Percentiles rank a stretch among this genome's conserved stretches.
These are phyloP conservation scores for Sebastes schlegelii DNA, from an alignment of 2,113 vertebrate genomes.

Conservation along the genomic window DNA sequence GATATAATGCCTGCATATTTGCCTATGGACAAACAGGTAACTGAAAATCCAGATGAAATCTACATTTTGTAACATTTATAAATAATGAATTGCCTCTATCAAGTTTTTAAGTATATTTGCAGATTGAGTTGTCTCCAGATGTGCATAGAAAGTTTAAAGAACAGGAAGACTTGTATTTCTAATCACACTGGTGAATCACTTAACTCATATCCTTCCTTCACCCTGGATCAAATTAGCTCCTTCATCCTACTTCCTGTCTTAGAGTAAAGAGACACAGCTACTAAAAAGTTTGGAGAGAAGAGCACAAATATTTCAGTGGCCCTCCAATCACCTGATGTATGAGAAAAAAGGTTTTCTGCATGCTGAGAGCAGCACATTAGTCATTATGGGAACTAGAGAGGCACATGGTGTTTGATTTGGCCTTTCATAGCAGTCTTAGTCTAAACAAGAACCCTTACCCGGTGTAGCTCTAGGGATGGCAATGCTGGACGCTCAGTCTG, in stretches of 20 bases:
- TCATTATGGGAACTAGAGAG: not conserved
- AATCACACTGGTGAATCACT: constrained; percentile 65
- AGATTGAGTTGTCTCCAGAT: constrained; percentile 33
- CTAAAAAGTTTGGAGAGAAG: constrained; percentile 8
- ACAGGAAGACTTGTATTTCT: constrained; percentile 69
- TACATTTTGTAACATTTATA: not conserved
- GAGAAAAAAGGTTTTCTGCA: not conserved
- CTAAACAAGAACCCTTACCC: no score
- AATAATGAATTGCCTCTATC: not conserved
- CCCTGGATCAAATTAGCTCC: constrained; percentile 30
- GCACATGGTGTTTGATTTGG: not conserved
- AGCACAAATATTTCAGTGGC: not conserved
- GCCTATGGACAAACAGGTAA: constrained; percentile 99
- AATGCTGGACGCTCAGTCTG: not conserved
- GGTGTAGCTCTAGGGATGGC: not conserved
- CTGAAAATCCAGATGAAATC: constrained; percentile 21
- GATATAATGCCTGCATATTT: constrained; percentile 99
- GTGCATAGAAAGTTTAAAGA: constrained; percentile 41
- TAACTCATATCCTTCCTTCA: constrained; percentile 50
- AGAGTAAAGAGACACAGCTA: constrained; percentile 31
- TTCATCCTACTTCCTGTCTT: constrained; percentile 54
- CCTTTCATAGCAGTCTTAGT: no score
- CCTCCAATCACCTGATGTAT: not conserved
- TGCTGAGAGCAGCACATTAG: not conserved
- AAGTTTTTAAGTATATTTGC: constrained; percentile 20